These are phyloP conservation scores for Hemicrepidius hirtus DNA, from an alignment of 2,888 invertebrate species.

Conservation along the genomic window DNA sequence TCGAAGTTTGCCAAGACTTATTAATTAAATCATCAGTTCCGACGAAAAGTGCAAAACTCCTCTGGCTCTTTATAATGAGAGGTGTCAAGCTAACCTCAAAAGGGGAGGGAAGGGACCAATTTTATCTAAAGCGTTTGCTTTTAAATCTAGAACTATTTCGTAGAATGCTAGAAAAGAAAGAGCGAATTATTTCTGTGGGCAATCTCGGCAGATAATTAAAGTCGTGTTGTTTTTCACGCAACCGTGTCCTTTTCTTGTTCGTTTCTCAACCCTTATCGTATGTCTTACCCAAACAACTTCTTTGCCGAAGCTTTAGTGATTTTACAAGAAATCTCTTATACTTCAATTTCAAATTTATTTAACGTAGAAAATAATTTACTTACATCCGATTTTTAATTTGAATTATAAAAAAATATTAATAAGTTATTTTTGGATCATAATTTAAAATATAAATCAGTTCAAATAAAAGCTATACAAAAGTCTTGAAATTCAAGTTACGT, in stretches of 20 bases:
- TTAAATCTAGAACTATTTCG: slow-evolving; percentile 16
- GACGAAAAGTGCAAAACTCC: slow-evolving; percentile 22
- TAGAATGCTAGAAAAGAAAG: slow-evolving; percentile 30
- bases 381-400: too few species aligned
- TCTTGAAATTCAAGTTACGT: too few species aligned
- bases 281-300: slow-evolving; percentile 35
- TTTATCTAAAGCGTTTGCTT: slow-evolving; percentile 3
- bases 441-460: too few species aligned
- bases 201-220: slow-evolving; percentile 43
- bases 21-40: slow-evolving; percentile 36
- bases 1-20: slow-evolving; percentile 14
- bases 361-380: too few species aligned
- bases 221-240: slow-evolving; percentile 42
- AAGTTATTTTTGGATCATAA: too few species aligned
- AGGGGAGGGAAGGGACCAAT: not conserved
- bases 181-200: slow-evolving; percentile 40
- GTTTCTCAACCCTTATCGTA: slow-evolving; percentile 29
- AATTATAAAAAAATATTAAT: too few species aligned
- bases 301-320: slow-evolving; percentile 14
- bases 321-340: not conserved
- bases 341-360: too few species aligned
- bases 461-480: too few species aligned
- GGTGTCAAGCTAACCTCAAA: not conserved
- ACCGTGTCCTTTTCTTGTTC: slow-evolving; percentile 37
- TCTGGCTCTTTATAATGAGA: slow-evolving; percentile 6